These are phyloP conservation scores for Agrilus planipennis DNA, from an alignment of 1,140 invertebrate species.

Conservation along the genomic window DNA sequence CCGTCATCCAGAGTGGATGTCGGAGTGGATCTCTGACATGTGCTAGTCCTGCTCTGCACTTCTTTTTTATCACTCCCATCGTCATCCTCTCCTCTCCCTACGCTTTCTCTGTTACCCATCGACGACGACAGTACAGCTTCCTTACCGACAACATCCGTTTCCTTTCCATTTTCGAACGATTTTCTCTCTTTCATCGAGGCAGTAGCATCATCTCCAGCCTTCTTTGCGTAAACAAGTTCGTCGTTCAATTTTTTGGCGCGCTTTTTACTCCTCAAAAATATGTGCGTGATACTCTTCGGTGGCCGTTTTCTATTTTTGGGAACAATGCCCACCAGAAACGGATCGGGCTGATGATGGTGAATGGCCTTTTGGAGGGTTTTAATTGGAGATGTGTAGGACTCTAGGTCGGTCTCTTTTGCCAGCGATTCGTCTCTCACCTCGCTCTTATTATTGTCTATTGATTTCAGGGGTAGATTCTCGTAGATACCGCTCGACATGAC, in stretches of 20 bases:
- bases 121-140: too few species aligned
- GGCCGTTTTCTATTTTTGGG: conserved; percentile 17
- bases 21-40: conserved; percentile 25
- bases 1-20: conserved; percentile 38
- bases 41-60: conserved; percentile 16
- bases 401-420: conserved; percentile 5
- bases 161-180: too few species aligned
- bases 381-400: conserved; percentile 12
- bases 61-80: conserved; percentile 11
- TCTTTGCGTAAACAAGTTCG: conserved; percentile 1
- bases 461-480: conserved; percentile 25
- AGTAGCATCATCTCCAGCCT: background rate
- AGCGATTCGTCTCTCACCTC: conserved; percentile 2
- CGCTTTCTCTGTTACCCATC: conserved; percentile 7
- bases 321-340: conserved; percentile 20
- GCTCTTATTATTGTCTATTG: conserved; percentile 13
- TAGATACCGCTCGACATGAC: conserved; percentile 13
- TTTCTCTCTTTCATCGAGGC: background rate
- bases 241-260: conserved; percentile 1
- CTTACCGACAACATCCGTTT: too few species aligned
- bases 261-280: conserved; percentile 17
- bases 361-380: conserved; percentile 19
- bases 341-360: conserved; percentile 14
- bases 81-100: conserved; percentile 8
- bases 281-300: conserved; percentile 20